Conservation (phyloP, 2,888 invertebrate species). For the Coelinius sp. region DNA sequence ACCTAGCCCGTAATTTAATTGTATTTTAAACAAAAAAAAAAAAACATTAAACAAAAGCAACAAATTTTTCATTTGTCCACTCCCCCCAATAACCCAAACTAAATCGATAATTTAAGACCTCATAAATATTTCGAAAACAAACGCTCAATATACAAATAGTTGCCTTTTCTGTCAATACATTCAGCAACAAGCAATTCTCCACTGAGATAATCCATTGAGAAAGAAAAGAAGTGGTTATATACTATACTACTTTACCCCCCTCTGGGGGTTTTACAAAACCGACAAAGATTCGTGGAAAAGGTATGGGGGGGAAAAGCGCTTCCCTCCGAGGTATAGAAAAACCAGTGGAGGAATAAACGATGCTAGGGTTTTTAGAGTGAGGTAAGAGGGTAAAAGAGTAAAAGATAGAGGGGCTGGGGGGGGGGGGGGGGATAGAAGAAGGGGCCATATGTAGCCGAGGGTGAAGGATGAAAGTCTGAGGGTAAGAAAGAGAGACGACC, state of each 20-base stretch:
- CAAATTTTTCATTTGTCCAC: background rate
- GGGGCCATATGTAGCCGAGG: constrained; percentile 34
- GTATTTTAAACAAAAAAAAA: no score
- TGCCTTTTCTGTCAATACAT: constrained; percentile 21
- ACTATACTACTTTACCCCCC: background rate
- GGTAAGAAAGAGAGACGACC: constrained; percentile 29
- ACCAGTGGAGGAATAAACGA: constrained; percentile 39
- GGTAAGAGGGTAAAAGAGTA: constrained; percentile 30
- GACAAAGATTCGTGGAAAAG: constrained; percentile 37
- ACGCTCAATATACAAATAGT: constrained; percentile 3
- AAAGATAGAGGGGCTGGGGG: constrained; percentile 10
- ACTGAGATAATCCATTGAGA: constrained; percentile 33
- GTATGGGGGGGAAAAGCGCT: constrained; percentile 24
- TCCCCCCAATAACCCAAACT: background rate
- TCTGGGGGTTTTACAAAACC: constrained; percentile 2
- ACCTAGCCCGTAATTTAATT: no score
- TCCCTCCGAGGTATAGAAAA: constrained; percentile 37
- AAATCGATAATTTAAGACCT: background rate
- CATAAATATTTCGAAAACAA: background rate
- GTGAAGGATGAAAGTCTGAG: constrained; percentile 33
- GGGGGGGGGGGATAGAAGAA: constrained; percentile 24
- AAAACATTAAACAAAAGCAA: background rate
- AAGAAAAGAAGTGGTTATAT: constrained; percentile 21
- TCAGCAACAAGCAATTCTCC: constrained; percentile 27
- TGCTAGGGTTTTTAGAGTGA: constrained; percentile 36